Base-by-base conservation (phyloP, 2,888 invertebrate species). In the Drosophila anomelani region DNA sequence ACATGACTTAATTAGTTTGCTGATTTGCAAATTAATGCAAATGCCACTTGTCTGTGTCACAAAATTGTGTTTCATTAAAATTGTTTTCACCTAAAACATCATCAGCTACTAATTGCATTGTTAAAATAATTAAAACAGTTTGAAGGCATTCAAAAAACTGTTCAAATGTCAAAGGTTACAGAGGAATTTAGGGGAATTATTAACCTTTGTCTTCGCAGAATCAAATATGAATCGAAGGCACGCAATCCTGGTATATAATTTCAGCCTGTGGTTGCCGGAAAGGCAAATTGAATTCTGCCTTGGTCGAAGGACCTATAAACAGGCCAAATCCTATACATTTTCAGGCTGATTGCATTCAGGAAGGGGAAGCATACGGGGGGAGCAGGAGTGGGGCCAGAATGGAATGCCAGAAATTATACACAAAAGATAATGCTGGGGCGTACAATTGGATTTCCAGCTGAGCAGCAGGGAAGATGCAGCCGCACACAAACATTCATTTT, bases 401-500 rank as follows among this genome's bases (percentile, higher is more conserved):
- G 29, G n/a, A 71, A 70, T 78, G 77, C 85, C 73, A 67, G 75
- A 77, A 87, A 85, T 82, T 84, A 87, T 85, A 80, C 77, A 77
- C 75, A 76, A 77, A 84, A 85, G 81, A 83, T 86, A 81, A 71
- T 68, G 70, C 76, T 34, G 23, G 78, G 85, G 68, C 70, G 59
- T 76, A 84, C 81, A 83, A 83, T 83, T 86, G 85, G 78, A 87
- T 79, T 81, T 81, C 55, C 47, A 61, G 51, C 51, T 54, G 68
- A 68, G 20, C 53, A 68, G 17, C 49, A 49, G 53, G 49, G 38
- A 12, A 66, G 62, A 53, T 62, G 60, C 66, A 64, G 39, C 59
- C 60, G 56, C 71, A 78, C 74, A 81, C 76, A 71, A 79, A 71
- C 68, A 81, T 85, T 88, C 81, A 88, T 85, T 84, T 85, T 85